A percentile compares a stretch with the other conserved stretches of the same genome.
phyloP scores from a whole-genome alignment of 2,888 invertebrate species.

The Furcula furcula region DNA sequence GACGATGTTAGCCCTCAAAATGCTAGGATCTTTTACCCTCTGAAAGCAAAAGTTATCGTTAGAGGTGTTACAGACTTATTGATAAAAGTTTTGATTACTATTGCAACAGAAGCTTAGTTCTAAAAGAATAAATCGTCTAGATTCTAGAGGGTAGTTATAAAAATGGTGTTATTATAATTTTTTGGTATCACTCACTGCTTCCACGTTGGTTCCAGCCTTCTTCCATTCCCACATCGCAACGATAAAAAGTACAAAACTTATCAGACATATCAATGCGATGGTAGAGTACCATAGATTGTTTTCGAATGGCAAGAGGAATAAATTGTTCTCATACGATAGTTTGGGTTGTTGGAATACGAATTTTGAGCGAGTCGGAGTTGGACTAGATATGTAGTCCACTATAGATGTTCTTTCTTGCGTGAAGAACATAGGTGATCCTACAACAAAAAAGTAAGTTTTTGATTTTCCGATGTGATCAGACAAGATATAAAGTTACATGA shows the following conservation, averaged over 20 bases:
- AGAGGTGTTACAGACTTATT: too few relatives aligned
- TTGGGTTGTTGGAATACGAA: constrained; percentile 88
- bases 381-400: constrained; percentile 85
- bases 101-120: too few relatives aligned
- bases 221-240: constrained; percentile 71
- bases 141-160: too few relatives aligned
- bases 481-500: too few relatives aligned
- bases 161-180: too few relatives aligned
- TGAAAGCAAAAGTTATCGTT: constrained; percentile 32
- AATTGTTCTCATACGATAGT: constrained; percentile 86
- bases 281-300: constrained; percentile 84
- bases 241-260: constrained; percentile 58
- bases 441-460: too few relatives aligned
- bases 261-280: constrained; percentile 64
- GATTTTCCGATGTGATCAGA: too few relatives aligned
- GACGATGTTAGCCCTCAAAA: constrained; percentile 60
- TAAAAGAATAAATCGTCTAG: too few relatives aligned
- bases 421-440: constrained; percentile 85
- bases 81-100: too few relatives aligned
- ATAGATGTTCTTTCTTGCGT: constrained; percentile 82
- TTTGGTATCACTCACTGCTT: constrained; percentile 17
- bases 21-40: constrained; percentile 46
- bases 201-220: constrained; percentile 29
- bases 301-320: constrained; percentile 86
- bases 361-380: constrained; percentile 84